Evolutionary conservation across 2,797 vertebrate species (phyloP).

Genomic region (Labroides dimidiatus): DNA sequence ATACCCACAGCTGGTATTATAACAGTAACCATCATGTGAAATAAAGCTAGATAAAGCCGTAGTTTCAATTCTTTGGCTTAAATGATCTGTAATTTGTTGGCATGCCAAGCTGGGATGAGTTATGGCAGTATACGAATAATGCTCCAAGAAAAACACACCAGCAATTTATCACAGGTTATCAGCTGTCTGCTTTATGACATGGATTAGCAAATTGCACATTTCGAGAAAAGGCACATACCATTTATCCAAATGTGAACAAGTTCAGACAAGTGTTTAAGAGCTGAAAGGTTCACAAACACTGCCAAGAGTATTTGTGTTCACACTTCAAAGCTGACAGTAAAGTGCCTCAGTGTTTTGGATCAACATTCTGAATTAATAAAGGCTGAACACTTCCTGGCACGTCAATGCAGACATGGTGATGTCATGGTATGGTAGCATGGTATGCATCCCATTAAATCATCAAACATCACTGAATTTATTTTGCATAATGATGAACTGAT

Average conservation of each 20-base stretch:
- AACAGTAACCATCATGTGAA: background rate
- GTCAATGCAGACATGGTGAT: background rate
- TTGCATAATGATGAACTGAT: background rate
- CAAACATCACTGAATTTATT: constrained; percentile 1
- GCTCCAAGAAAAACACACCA: background rate
- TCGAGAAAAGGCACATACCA: background rate
- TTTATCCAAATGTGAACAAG: constrained; percentile 38
- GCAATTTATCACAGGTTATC: constrained; percentile 1
- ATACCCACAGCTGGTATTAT: constrained; percentile 2
- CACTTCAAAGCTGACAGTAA: constrained; percentile 18
- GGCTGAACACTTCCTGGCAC: constrained; percentile 3
- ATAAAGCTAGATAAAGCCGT: background rate
- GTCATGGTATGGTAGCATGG: background rate
- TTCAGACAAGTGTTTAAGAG: constrained; percentile 36
- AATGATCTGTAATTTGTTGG: constrained; percentile 1
- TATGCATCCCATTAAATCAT: constrained; percentile 7
- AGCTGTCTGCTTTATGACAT: constrained; percentile 10
- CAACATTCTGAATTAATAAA: constrained; percentile 9
- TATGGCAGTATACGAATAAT: background rate
- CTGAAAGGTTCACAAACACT: constrained; percentile 26
- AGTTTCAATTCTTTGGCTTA: background rate
- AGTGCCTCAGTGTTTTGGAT: background rate
- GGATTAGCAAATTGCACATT: constrained; percentile 10
- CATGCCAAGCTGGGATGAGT: constrained; percentile 12
- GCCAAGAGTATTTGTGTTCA: constrained; percentile 33